Evolutionary conservation across 2,888 invertebrate species (phyloP).

Genomic region (Labia minor): DNA sequence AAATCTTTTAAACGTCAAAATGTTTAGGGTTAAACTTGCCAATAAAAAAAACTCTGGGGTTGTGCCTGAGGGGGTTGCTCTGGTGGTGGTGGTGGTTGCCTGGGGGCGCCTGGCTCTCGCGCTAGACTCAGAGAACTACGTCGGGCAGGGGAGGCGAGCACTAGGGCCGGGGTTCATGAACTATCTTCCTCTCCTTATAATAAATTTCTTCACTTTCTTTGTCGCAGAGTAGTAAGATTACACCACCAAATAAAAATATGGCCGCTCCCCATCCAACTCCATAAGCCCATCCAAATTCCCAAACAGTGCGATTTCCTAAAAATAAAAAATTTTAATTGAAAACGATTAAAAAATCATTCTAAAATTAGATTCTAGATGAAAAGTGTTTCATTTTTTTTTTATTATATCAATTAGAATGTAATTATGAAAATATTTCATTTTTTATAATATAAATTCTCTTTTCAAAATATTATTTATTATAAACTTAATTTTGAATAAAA

Average conservation of each 20-base stretch:
- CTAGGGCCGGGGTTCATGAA: conserved; percentile 49
- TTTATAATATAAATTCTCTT: too few species aligned
- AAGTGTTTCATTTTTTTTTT: too few species aligned
- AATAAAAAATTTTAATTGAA: conserved; percentile 22
- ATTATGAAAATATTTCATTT: too few species aligned
- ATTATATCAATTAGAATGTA: too few species aligned
- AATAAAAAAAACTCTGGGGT: neutral
- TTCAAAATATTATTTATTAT: too few species aligned
- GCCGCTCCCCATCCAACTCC: conserved; percentile 97
- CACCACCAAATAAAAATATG: conserved; percentile 89
- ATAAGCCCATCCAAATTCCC: conserved; percentile 99
- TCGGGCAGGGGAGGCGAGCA: conserved; percentile 59
- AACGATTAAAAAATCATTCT: neutral
- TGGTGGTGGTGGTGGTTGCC: conserved; percentile 15
- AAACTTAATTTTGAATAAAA: too few species aligned
- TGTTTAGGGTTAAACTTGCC: neutral
- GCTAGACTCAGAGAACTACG: conserved; percentile 47
- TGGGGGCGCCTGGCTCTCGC: neutral
- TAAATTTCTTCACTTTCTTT: conserved; percentile 97
- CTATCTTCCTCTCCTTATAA: conserved; percentile 93
- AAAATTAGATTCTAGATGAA: too few species aligned
- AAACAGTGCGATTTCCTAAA: conserved; percentile 74
- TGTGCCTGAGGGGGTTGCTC: neutral
- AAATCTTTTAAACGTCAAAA: too few species aligned
- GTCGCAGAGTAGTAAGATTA: conserved; percentile 86